Percentiles rank a stretch among this genome's conserved stretches.
phyloP scores from a whole-genome alignment of 2,797 vertebrate genomes.

The Cossypha niveicapilla region DNA sequence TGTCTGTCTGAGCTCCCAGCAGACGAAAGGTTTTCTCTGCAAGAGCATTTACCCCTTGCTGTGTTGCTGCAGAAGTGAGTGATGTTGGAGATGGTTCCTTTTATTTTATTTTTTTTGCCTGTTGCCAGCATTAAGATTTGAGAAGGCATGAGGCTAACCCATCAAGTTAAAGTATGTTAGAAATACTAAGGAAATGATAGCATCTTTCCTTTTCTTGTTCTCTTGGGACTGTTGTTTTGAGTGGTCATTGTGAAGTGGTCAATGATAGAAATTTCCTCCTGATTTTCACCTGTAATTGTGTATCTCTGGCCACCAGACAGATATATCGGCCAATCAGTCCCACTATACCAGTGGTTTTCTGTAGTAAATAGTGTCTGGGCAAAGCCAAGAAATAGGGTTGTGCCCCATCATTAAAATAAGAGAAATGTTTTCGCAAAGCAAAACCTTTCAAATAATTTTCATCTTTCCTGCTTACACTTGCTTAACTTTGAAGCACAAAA shows the following conservation, averaged over 20 bases:
- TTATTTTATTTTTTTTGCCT: not conserved
- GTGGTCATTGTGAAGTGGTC: not conserved
- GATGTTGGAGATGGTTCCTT: not conserved
- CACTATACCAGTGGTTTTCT: not conserved
- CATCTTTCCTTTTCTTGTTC: not conserved
- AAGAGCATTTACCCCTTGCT: not conserved
- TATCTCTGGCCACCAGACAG: not conserved
- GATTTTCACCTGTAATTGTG: not conserved
- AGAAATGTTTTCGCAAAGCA: not conserved
- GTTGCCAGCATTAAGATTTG: not conserved
- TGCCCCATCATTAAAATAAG: not conserved
- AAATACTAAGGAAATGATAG: not conserved
- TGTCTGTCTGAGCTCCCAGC: not conserved
- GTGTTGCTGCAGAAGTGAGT: not conserved
- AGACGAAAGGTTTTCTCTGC: not conserved
- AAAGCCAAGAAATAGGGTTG: not conserved
- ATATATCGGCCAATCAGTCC: not conserved
- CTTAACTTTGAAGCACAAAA: not conserved
- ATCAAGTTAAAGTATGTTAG: not conserved
- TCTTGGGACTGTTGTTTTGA: not conserved
- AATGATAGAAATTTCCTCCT: not conserved
- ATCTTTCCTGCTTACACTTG: not conserved
- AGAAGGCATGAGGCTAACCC: not conserved
- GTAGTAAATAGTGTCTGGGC: not conserved
- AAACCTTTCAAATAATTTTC: not conserved